These are phyloP conservation scores for Torymus texanus DNA, from an alignment of 2,888 invertebrate species.

Conservation along the genomic window DNA sequence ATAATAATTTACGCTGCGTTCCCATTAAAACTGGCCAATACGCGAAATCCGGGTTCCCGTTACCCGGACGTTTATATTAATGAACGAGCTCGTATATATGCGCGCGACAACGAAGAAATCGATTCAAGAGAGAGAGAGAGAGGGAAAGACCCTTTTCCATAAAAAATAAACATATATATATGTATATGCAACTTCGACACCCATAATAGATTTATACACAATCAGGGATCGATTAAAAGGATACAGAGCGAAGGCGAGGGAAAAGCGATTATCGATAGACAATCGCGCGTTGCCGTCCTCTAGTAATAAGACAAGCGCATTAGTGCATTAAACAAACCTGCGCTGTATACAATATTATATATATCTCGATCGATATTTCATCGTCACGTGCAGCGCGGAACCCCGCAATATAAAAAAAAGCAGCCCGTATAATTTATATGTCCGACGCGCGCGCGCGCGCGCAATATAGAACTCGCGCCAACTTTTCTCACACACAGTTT, in stretches of 20 bases:
- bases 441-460: background rate
- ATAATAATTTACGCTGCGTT: no score
- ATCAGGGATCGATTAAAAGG: conserved; percentile 24
- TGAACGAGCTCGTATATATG: background rate
- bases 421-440: conserved; percentile 27
- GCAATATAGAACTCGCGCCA: background rate
- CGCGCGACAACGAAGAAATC: no score
- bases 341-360: background rate
- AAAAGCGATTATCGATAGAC: conserved; percentile 40
- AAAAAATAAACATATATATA: conserved; percentile 3
- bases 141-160: background rate
- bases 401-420: conserved; percentile 11
- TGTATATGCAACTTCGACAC: no score
- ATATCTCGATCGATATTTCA: conserved; percentile 50
- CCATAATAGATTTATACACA: conserved; percentile 4
- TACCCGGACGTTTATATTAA: background rate
- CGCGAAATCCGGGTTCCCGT: no score
- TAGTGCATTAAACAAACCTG: conserved; percentile 40
- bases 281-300: conserved; percentile 11
- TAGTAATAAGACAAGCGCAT: conserved; percentile 43
- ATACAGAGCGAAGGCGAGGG: background rate
- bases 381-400: conserved; percentile 20
- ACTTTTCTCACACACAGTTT: background rate
- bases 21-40: no score
- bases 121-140: no score